A percentile compares a stretch with the other conserved stretches of the same genome.
Evolutionary conservation across 2,888 invertebrate species (phyloP).

Genomic region (Eulithis testata): DNA sequence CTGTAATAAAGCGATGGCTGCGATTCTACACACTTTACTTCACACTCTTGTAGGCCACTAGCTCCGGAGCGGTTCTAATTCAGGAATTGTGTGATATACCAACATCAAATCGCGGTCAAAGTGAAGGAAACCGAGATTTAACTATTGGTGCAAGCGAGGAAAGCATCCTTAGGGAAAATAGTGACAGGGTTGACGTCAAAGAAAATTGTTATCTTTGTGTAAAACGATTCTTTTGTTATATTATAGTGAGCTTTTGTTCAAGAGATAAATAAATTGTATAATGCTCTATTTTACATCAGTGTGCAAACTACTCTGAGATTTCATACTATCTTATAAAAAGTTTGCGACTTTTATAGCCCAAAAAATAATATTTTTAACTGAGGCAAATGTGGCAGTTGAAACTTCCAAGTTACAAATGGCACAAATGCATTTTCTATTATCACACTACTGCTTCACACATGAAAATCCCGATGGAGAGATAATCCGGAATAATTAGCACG

Average conservation of each 20-base stretch:
- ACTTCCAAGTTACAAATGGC: neutral
- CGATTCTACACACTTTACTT: neutral
- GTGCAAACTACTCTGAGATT: neutral
- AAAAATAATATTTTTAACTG: too few relatives aligned
- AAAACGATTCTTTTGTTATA: constrained; percentile 11
- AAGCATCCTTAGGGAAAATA: constrained; percentile 19
- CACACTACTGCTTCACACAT: constrained; percentile 14
- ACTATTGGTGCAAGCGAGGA: constrained; percentile 8
- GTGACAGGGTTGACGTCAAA: constrained; percentile 29
- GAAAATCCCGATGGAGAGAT: constrained; percentile 34
- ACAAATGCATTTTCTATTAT: constrained; percentile 1
- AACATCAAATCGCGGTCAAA: neutral
- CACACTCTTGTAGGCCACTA: too few relatives aligned
- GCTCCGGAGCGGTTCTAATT: too few relatives aligned
- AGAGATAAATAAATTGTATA: neutral
- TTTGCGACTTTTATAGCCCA: too few relatives aligned
- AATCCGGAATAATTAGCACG: constrained; percentile 52
- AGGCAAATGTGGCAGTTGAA: too few relatives aligned
- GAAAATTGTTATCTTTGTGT: constrained; percentile 24
- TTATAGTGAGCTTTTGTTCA: neutral
- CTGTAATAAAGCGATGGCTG: neutral
- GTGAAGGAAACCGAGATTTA: neutral
- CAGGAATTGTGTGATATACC: too few relatives aligned
- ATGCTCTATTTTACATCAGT: neutral
- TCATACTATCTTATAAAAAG: too few relatives aligned